These are phyloP conservation scores for Pseudopodoces humilis DNA, from an alignment of 2,113 vertebrate species.

Conservation along the genomic window DNA sequence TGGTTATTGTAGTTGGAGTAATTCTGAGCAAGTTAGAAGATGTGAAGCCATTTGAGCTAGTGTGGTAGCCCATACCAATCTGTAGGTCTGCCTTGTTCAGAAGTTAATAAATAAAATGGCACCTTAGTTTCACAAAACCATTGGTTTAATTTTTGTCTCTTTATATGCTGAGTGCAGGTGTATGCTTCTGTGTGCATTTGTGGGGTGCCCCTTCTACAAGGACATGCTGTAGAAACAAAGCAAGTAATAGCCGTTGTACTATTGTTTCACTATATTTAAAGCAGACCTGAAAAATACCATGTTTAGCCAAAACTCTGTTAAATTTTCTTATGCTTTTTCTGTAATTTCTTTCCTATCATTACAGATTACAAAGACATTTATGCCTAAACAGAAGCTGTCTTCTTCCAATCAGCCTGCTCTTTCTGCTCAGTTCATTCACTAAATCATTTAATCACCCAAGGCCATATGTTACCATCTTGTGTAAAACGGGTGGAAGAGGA, in stretches of 20 bases:
- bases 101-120: neutral
- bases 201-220: neutral
- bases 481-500: constrained; percentile 55
- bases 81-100: neutral
- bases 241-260: neutral
- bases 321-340: constrained; percentile 46
- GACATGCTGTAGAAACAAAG: neutral
- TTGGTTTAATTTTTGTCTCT: neutral
- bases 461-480: constrained; percentile 72
- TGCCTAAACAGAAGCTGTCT: constrained; percentile 72
- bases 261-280: constrained; percentile 37
- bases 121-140: neutral
- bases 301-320: constrained; percentile 54
- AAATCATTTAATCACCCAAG: constrained; percentile 73
- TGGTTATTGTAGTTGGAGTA: neutral
- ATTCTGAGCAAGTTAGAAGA: neutral
- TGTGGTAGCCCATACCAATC: neutral
- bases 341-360: constrained; percentile 44
- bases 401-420: constrained; percentile 68
- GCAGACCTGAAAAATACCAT: constrained; percentile 33
- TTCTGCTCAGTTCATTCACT: constrained; percentile 71
- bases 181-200: neutral
- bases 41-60: neutral
- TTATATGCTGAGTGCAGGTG: neutral
- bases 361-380: constrained; percentile 69